phyloP scores from a whole-genome alignment of 2,797 vertebrate genomes.

The Taenioides sp. region DNA sequence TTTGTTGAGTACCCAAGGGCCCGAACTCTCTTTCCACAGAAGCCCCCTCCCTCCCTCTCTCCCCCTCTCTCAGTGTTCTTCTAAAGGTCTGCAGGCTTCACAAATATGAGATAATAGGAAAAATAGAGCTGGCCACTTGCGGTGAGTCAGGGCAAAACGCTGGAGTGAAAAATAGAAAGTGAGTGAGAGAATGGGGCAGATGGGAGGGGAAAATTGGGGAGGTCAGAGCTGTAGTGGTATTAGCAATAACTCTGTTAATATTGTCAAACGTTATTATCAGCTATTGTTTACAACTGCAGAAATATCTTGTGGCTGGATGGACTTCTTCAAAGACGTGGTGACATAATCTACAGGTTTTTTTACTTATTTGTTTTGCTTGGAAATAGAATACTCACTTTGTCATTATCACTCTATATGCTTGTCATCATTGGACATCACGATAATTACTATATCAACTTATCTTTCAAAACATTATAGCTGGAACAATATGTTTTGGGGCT shows the following conservation, averaged over 20 bases:
- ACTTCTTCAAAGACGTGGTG: neutral
- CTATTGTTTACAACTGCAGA: neutral
- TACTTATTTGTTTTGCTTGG: neutral
- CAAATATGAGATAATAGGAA: constrained; percentile 96
- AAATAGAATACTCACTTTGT: neutral
- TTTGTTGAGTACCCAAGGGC: constrained; percentile 89
- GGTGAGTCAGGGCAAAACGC: constrained; percentile 77
- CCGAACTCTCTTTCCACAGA: constrained; percentile 78
- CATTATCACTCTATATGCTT: too few species aligned
- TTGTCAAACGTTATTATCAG: neutral
- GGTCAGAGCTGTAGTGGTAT: constrained; percentile 42
- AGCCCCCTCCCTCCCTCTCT: constrained; percentile 39
- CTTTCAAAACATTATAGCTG: too few species aligned
- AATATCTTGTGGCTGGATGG: neutral
- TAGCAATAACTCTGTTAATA: neutral
- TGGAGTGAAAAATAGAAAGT: constrained; percentile 73
- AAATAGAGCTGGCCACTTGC: constrained; percentile 82
- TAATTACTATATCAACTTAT: too few species aligned
- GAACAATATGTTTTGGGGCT: too few species aligned
- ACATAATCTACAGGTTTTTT: neutral
- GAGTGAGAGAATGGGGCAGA: constrained; percentile 40
- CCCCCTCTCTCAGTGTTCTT: constrained; percentile 44
- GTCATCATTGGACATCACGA: too few species aligned
- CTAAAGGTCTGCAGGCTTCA: constrained; percentile 89
- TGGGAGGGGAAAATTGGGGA: constrained; percentile 61